A percentile compares a stretch with the other conserved stretches of the same genome.
These are phyloP conservation scores for Marisa cornuarietis DNA, from an alignment of 1,140 invertebrate species.

Conservation along the genomic window DNA sequence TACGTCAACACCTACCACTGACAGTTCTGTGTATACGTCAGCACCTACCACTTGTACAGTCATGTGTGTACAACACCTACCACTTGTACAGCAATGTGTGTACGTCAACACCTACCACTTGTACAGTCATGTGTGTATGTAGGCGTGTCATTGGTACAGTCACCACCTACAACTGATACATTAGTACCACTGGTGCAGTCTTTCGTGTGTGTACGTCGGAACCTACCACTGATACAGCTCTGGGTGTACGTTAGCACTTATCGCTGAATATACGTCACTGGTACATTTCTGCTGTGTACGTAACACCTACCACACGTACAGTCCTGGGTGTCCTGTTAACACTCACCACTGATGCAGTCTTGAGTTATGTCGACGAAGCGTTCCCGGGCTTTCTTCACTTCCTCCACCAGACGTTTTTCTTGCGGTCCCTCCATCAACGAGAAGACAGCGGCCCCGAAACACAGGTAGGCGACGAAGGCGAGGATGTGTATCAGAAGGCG, in stretches of 20 bases:
- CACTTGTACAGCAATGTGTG: not conserved
- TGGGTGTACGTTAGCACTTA: not conserved
- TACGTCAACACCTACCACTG: no score
- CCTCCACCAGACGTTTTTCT: constrained; percentile 70
- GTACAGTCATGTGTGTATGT: not conserved
- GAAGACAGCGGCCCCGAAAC: constrained; percentile 77
- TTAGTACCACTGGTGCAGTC: not conserved
- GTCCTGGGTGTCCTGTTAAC: not conserved
- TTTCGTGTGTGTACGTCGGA: no score
- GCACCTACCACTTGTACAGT: no score
- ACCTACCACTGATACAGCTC: not conserved
- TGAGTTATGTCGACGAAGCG: constrained; percentile 72
- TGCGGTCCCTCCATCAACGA: constrained; percentile 78
- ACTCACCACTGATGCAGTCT: constrained; percentile 51
- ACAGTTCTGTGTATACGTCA: no score
- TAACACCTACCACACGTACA: not conserved
- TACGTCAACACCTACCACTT: not conserved
- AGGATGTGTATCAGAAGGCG: constrained; percentile 68
- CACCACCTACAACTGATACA: not conserved
- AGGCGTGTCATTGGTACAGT: no score
- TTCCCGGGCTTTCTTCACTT: constrained; percentile 69
- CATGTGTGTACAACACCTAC: not conserved
- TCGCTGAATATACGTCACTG: no score
- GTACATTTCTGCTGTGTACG: not conserved
- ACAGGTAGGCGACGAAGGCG: constrained; percentile 68